Percentiles rank a stretch among this genome's conserved stretches.
Conservation (phyloP, 2,797 vertebrate genomes). For the Alectoris magna region DNA sequence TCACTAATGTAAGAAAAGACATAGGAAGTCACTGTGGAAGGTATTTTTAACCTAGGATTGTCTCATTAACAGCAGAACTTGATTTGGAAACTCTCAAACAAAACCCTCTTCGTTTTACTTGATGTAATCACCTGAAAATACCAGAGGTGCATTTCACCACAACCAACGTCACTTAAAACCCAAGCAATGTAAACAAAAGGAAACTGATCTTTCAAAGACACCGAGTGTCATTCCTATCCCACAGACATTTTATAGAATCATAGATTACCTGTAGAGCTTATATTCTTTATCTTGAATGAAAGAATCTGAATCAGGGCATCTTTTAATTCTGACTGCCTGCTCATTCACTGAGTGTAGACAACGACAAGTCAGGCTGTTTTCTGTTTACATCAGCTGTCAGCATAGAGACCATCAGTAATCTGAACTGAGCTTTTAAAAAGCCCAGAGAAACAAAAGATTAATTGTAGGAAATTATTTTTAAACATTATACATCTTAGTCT, state of each 20-base stretch:
- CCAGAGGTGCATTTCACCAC: background rate
- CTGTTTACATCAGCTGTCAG: background rate
- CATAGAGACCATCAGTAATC: background rate
- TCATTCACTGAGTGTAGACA: background rate
- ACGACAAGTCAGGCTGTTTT: background rate
- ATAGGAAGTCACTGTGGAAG: background rate
- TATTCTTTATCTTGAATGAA: background rate
- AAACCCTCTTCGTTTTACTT: background rate
- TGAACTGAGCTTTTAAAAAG: background rate
- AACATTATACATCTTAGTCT: background rate
- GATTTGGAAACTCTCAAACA: background rate
- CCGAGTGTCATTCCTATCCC: background rate
- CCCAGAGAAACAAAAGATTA: slow-evolving; percentile 18
- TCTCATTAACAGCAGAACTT: slow-evolving; percentile 27
- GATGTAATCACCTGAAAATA: background rate
- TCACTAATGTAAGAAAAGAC: slow-evolving; percentile 24
- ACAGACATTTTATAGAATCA: background rate
- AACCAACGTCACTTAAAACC: background rate
- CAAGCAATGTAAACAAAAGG: background rate
- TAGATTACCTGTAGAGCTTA: background rate
- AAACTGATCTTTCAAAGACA: background rate
- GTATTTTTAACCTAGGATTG: slow-evolving; percentile 52
- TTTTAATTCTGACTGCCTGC: background rate
- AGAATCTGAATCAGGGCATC: background rate
- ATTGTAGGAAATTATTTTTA: slow-evolving; percentile 30